Base-by-base conservation (phyloP, 2,888 invertebrate species). In the Muscina levida region DNA sequence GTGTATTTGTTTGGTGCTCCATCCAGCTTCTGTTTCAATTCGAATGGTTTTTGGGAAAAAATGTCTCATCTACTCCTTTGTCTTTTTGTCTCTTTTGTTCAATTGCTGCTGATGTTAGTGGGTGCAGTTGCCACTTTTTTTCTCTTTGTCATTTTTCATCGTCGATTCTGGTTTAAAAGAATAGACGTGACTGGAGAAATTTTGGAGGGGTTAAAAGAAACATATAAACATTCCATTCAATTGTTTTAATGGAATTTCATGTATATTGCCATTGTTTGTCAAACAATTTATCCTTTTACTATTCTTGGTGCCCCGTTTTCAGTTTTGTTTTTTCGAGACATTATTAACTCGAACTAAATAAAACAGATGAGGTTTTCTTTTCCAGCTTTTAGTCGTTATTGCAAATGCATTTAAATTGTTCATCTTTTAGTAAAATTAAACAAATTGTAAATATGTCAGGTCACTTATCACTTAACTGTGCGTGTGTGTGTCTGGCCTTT, bases 341-440 rank as follows among this genome's bases (percentile, higher is more conserved):
- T 82, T 79, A 77, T 81, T 81, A 81, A 77, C 77, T 81, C 53
- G 53, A 77, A 71, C 72, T 71, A 59, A 74, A 72, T 70, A 74
- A 72, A 81, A 77, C 81, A 81, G 73, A 77, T 81, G 81, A 71
- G 71, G 74, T 74, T 77, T 81, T 72, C 24, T 48, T 53, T 22
- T 53, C 22, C 24, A 10, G 1, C 11, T 22, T 53, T 53, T 24
- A 6, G 53, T 24, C 53, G 24, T 53, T 53, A 53, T 53, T 53
- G 53, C 53, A 53, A 53, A 53, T 53, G 13, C 22, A 53, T 53
- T 53, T 13, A 53, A 53, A 53, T 22, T 22, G 22, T 53, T 53
- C 24, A 4, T 4, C 46, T 48, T 53, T 53, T 53, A n/a, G n/a
- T n/a, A n/a, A n/a, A n/a, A n/a, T n/a, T n/a, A n/a, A n/a, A n/a